Percentiles rank a stretch among this genome's conserved stretches.
Conservation (phyloP, 2,888 invertebrate genomes). For the Hemistola chrysoprasaria region DNA sequence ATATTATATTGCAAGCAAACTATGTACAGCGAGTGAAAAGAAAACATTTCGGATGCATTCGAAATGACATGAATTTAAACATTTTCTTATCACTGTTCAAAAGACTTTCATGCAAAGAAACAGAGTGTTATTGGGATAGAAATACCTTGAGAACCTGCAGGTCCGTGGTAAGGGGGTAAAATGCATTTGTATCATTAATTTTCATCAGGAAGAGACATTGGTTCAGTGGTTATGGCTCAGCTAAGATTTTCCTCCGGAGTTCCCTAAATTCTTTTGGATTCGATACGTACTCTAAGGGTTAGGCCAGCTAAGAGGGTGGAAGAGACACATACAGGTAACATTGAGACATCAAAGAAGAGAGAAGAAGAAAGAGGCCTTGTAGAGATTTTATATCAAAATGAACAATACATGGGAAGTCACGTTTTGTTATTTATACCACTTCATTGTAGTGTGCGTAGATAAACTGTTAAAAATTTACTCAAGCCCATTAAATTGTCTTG, state of each 20-base stretch:
- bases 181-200: constrained; percentile 78
- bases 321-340: constrained; percentile 69
- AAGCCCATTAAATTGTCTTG: too few species aligned
- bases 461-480: too few species aligned
- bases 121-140: constrained; percentile 77
- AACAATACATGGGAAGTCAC: constrained; percentile 57
- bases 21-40: constrained; percentile 52
- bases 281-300: constrained; percentile 56
- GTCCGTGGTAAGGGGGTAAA: constrained; percentile 79
- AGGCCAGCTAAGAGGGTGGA: constrained; percentile 58
- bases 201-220: constrained; percentile 66
- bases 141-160: constrained; percentile 84
- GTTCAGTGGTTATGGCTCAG: constrained; percentile 48
- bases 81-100: constrained; percentile 44
- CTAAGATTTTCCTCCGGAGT: constrained; percentile 61
- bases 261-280: constrained; percentile 58
- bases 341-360: constrained; percentile 68
- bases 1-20: constrained; percentile 56
- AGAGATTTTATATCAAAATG: constrained; percentile 41
- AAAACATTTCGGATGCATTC: constrained; percentile 24
- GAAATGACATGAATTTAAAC: constrained; percentile 8
- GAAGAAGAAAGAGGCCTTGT: constrained; percentile 54
- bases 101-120: constrained; percentile 71
- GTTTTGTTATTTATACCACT: too few species aligned
- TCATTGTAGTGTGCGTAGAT: too few species aligned